phyloP scores from a whole-genome alignment of 2,888 invertebrate genomes.

The Cremastobaeus sp. region DNA sequence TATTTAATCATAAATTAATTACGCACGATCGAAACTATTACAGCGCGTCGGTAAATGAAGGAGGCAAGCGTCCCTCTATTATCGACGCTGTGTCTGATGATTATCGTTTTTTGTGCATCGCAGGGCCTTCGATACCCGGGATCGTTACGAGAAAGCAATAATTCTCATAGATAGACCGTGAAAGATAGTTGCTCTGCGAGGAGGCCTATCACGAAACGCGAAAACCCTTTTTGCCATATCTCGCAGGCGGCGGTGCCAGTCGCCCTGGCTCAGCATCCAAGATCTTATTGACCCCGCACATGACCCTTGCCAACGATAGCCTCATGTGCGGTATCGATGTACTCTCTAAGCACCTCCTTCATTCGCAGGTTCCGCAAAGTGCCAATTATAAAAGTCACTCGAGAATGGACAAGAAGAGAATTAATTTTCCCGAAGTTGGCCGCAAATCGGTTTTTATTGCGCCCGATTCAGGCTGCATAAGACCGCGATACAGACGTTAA shows the following conservation, averaged over 20 bases:
- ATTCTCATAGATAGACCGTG: constrained; percentile 60
- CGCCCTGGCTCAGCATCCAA: constrained; percentile 59
- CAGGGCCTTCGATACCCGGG: constrained; percentile 24
- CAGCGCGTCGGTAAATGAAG: constrained; percentile 3
- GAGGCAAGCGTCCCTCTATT: constrained; percentile 11
- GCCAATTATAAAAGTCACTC: constrained; percentile 35
- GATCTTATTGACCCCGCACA: constrained; percentile 58
- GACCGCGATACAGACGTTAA: constrained; percentile 35
- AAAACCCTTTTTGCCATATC: constrained; percentile 77
- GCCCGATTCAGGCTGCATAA: too few relatives aligned
- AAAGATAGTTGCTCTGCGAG: constrained; percentile 51
- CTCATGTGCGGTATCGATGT: constrained; percentile 43
- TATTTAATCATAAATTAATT: constrained; percentile 20
- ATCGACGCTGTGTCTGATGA: constrained; percentile 52
- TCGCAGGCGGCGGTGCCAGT: constrained; percentile 61
- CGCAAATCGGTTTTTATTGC: constrained; percentile 3
- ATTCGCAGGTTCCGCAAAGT: constrained; percentile 49
- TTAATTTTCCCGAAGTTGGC: constrained; percentile 42
- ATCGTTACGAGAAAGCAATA: constrained; percentile 52
- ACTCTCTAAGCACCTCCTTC: constrained; percentile 55
- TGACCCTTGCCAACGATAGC: constrained; percentile 55
- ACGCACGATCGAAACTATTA: constrained; percentile 8
- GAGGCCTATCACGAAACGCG: constrained; percentile 76
- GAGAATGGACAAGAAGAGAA: constrained; percentile 35
- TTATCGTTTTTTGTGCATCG: constrained; percentile 44